Conservation (phyloP, 2,113 vertebrate genomes). For the Cyphomyrus discorhynchus region DNA sequence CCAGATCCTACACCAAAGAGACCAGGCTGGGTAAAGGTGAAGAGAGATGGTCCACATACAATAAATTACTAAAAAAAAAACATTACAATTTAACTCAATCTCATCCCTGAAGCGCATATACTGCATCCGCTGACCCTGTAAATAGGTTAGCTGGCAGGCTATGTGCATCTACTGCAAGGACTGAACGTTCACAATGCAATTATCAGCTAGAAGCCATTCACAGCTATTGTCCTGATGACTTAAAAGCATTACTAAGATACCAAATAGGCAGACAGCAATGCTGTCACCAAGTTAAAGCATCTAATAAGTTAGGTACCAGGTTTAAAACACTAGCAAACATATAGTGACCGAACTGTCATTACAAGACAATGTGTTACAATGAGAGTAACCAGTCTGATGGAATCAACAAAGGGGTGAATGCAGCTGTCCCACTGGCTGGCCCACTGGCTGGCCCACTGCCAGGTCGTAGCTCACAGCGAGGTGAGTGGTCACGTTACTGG, state of each 20-base stretch:
- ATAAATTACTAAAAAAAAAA: background rate
- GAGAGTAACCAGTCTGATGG: background rate
- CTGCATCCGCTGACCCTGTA: background rate
- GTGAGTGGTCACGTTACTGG: background rate
- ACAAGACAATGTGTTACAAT: background rate
- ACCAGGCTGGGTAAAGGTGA: background rate
- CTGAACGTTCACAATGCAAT: background rate
- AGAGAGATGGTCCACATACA: background rate
- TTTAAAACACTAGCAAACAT: background rate
- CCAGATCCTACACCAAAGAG: background rate
- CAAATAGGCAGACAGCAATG: background rate
- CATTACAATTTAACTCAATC: background rate
- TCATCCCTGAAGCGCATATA: background rate
- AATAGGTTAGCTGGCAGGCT: background rate
- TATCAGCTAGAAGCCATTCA: background rate
- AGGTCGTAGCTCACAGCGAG: background rate
- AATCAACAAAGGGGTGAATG: background rate
- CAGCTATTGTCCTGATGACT: background rate
- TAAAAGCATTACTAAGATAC: background rate
- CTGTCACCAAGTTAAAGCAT: background rate
- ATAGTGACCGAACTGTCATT: background rate
- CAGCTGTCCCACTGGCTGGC: background rate
- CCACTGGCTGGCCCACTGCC: background rate
- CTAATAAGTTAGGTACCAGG: background rate
- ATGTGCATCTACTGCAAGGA: background rate